Evolutionary conservation across 2,113 vertebrate species (phyloP).

Genomic region (Aldabrachelys gigantea): DNA sequence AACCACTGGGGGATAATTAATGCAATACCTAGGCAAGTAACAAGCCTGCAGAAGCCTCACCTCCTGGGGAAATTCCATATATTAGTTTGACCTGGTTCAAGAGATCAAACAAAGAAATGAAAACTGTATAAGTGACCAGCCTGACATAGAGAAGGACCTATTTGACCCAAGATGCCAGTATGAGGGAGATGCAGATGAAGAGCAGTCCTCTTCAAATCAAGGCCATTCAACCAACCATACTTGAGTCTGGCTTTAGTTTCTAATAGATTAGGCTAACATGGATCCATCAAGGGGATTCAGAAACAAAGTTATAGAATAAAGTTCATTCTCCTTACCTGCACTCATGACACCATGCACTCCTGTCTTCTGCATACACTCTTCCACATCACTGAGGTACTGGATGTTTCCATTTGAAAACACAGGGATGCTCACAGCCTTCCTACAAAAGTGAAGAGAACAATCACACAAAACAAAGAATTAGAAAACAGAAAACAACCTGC

Average conservation of each 20-base stretch:
- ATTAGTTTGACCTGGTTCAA: no score
- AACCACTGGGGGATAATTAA: no score
- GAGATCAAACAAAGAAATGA: no score
- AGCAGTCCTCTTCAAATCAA: not conserved
- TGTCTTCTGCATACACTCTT: constrained; percentile 91
- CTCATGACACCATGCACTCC: constrained; percentile 97
- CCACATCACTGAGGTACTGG: constrained; percentile 91
- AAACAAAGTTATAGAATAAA: not conserved
- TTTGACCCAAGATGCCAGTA: not conserved
- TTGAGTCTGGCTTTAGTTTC: not conserved
- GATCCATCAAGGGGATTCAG: not conserved
- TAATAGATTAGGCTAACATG: not conserved
- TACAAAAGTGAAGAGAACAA: constrained; percentile 61
- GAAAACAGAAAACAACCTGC: not conserved
- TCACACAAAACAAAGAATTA: not conserved
- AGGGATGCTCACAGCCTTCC: constrained; percentile 92
- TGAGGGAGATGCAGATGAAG: not conserved
- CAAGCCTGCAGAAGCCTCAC: no score
- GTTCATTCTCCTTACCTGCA: constrained; percentile 83
- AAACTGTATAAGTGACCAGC: no score
- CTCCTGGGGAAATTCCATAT: no score
- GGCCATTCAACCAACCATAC: not conserved
- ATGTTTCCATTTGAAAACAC: constrained; percentile 98
- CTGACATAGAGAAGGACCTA: no score
- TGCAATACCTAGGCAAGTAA: no score